Conservation (phyloP, 2,888 invertebrate genomes). For the Diarsia mendica region DNA sequence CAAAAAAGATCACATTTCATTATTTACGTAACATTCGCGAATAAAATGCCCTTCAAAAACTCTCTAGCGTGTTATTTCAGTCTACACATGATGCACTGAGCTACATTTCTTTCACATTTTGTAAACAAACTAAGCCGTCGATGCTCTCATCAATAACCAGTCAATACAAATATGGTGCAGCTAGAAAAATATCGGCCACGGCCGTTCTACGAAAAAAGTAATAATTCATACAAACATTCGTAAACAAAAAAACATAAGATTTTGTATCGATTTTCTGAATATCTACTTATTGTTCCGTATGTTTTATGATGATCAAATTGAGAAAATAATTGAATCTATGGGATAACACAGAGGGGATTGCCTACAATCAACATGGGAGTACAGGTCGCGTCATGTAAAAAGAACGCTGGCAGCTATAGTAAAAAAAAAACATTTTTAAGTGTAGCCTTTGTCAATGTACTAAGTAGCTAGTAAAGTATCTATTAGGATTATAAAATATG, state of each 20-base stretch:
- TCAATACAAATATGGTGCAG: conserved; percentile 44
- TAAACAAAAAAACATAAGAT: conserved; percentile 5
- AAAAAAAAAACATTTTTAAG: too few relatives aligned
- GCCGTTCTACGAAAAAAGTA: conserved; percentile 21
- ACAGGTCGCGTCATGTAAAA: too few relatives aligned
- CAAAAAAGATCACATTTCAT: conserved; percentile 34
- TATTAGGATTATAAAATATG: too few relatives aligned
- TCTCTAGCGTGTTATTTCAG: conserved; percentile 56
- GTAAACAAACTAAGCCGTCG: conserved; percentile 58
- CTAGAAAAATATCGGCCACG: conserved; percentile 41
- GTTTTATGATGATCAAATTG: background rate
- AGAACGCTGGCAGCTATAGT: too few relatives aligned
- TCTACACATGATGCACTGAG: conserved; percentile 34
- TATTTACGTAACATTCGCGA: conserved; percentile 42
- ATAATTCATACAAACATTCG: conserved; percentile 32
- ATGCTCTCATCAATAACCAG: conserved; percentile 44
- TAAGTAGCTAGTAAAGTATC: too few relatives aligned
- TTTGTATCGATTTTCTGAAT: conserved; percentile 4
- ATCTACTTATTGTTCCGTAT: background rate
- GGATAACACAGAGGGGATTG: background rate
- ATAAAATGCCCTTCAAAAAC: conserved; percentile 61
- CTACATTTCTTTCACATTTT: conserved; percentile 46
- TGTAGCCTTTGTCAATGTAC: too few relatives aligned
- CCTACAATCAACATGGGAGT: background rate
- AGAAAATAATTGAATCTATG: background rate